Evolutionary conservation across 2,888 invertebrate genomes (phyloP).

Genomic region (Melanotus villosus): DNA sequence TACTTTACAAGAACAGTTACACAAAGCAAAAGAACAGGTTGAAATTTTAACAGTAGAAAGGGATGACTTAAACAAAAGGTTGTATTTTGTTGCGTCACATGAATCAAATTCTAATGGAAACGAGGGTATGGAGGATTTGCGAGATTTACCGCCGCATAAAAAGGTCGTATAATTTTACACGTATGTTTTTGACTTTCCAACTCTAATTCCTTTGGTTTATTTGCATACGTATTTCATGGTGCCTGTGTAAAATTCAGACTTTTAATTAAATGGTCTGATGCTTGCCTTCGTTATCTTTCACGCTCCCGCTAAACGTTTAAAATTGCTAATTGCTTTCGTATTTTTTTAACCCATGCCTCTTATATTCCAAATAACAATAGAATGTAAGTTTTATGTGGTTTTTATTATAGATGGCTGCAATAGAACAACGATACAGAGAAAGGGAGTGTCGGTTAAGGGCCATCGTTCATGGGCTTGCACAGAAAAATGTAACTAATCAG

Average conservation of each 20-base stretch:
- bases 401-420: conserved; percentile 63
- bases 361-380: too few species aligned
- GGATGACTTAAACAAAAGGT: conserved; percentile 70
- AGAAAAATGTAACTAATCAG: conserved; percentile 63
- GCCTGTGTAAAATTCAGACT: too few species aligned
- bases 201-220: too few species aligned
- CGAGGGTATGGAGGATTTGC: neutral
- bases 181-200: neutral
- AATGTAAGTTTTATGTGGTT: too few species aligned
- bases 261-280: too few species aligned
- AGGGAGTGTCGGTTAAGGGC: conserved; percentile 68
- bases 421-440: conserved; percentile 69
- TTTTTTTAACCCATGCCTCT: too few species aligned
- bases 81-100: conserved; percentile 36
- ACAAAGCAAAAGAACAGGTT: conserved; percentile 68
- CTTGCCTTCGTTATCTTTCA: too few species aligned
- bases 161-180: conserved; percentile 30
- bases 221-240: too few species aligned
- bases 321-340: too few species aligned
- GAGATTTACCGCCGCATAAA: conserved; percentile 20
- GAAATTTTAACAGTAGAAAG: conserved; percentile 71
- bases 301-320: too few species aligned
- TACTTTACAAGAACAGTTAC: conserved; percentile 64
- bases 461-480: conserved; percentile 68
- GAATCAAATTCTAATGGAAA: conserved; percentile 22